A percentile compares a stretch with the other conserved stretches of the same genome.
phyloP scores from a whole-genome alignment of 2,797 vertebrate genomes.

The Pseudomugil tenellus region DNA sequence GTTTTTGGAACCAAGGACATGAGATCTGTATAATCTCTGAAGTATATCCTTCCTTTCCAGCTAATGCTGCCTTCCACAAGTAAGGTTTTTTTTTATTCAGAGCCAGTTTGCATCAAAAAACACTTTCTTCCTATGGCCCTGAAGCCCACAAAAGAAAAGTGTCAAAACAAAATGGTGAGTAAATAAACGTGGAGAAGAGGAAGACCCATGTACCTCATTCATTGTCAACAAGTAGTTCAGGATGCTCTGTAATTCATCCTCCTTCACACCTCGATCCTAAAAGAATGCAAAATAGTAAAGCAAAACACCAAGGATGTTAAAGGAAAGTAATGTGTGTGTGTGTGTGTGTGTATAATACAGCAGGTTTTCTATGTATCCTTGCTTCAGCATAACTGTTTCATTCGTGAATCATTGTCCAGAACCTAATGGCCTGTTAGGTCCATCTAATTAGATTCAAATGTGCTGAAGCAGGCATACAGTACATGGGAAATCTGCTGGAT shows the following conservation, averaged over 20 bases:
- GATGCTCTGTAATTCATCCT: constrained; percentile 96
- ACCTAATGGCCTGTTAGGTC: no score
- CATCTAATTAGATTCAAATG: no score
- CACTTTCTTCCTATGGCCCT: constrained; percentile 11
- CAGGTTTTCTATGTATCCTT: no score
- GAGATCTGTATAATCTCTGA: background rate
- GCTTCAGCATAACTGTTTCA: no score
- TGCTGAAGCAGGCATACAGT: no score
- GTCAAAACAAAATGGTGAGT: constrained; percentile 25
- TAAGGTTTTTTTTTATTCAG: background rate
- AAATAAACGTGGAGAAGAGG: constrained; percentile 15
- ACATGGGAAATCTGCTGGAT: no score
- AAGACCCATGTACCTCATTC: constrained; percentile 87
- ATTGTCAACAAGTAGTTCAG: constrained; percentile 96
- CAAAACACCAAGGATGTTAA: constrained; percentile 1
- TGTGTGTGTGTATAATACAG: no score
- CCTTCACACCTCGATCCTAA: constrained; percentile 94
- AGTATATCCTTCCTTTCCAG: background rate
- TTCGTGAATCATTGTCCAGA: no score
- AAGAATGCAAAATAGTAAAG: constrained; percentile 18
- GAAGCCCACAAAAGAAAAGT: constrained; percentile 16
- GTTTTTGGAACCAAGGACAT: background rate
- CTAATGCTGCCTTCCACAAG: background rate
- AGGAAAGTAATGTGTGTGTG: no score
- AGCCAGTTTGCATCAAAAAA: no score